Percentiles rank a stretch among this genome's conserved stretches.
Conservation (phyloP, 1,140 invertebrate genomes). For the Aphidius gifuensis region DNA sequence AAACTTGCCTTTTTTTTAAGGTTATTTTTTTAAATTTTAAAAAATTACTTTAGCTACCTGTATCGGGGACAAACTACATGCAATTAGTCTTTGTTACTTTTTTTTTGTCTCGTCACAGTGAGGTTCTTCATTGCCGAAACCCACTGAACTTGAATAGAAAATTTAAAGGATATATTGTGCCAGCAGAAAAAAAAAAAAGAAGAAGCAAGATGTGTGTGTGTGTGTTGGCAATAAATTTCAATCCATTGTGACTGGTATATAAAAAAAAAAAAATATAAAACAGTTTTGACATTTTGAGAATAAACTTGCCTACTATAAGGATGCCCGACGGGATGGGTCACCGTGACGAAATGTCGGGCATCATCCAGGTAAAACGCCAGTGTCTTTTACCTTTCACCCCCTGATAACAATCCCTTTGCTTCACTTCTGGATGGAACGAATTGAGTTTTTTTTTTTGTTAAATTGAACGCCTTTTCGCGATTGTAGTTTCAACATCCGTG, state of each 20-base stretch:
- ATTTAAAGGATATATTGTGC: too few relatives aligned
- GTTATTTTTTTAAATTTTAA: too few relatives aligned
- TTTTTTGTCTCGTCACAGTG: too few relatives aligned
- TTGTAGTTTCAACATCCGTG: constrained; percentile 20
- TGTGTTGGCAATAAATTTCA: constrained; percentile 4
- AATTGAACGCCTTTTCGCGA: constrained; percentile 34
- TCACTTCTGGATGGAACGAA: constrained; percentile 39
- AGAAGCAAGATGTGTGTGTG: background rate
- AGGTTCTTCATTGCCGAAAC: too few relatives aligned
- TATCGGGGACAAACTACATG: too few relatives aligned
- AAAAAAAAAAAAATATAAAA: constrained; percentile 3
- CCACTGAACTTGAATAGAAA: too few relatives aligned
- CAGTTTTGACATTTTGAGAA: constrained; percentile 29
- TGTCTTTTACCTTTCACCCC: constrained; percentile 24
- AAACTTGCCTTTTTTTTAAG: too few relatives aligned
- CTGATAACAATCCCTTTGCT: constrained; percentile 36
- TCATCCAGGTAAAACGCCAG: constrained; percentile 18
- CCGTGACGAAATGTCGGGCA: constrained; percentile 36
- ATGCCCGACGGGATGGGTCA: constrained; percentile 6
- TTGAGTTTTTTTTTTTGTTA: constrained; percentile 37
- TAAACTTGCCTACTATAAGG: constrained; percentile 11
- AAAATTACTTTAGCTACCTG: too few relatives aligned
- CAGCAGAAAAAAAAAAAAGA: too few relatives aligned
- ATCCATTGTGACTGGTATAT: constrained; percentile 9
- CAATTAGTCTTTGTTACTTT: too few relatives aligned